A percentile compares a stretch with the other conserved stretches of the same genome.
phyloP scores from a whole-genome alignment of 2,797 vertebrate species.

The Erethizon dorsatum region DNA sequence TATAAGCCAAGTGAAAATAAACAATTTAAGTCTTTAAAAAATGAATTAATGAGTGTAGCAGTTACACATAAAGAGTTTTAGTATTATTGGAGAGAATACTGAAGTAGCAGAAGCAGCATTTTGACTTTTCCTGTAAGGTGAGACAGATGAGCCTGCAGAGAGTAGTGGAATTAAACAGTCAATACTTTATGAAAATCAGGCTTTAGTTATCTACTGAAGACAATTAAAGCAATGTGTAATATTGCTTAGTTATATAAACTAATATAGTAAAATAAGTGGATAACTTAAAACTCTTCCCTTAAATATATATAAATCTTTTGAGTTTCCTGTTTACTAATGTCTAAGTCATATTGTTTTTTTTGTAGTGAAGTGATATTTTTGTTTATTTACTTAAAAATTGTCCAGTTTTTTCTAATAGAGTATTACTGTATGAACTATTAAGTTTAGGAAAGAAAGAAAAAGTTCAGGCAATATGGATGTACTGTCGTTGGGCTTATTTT shows the following conservation, averaged over 20 bases:
- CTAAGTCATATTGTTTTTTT: conserved; percentile 56
- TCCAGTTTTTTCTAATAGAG: conserved; percentile 61
- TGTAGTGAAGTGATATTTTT: conserved; percentile 58
- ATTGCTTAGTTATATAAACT: conserved; percentile 54
- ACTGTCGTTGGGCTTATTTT: conserved; percentile 75
- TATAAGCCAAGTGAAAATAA: conserved; percentile 60
- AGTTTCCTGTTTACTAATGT: conserved; percentile 46
- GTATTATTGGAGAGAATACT: conserved; percentile 52
- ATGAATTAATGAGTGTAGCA: conserved; percentile 39
- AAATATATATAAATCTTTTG: conserved; percentile 45
- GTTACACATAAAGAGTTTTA: conserved; percentile 29
- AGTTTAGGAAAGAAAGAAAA: conserved; percentile 68
- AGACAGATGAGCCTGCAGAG: conserved; percentile 36
- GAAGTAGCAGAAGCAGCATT: conserved; percentile 60
- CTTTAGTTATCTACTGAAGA: conserved; percentile 59
- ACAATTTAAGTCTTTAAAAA: conserved; percentile 57
- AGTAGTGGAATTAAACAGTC: conserved; percentile 60
- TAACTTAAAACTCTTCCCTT: conserved; percentile 39
- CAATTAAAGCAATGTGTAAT: conserved; percentile 59
- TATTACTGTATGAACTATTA: background rate
- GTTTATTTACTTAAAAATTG: conserved; percentile 66
- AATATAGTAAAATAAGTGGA: conserved; percentile 40
- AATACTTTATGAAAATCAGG: conserved; percentile 55
- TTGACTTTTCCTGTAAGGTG: conserved; percentile 49
- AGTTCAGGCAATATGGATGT: background rate